Evolutionary conservation across 2,888 invertebrate species (phyloP).

Genomic region (Formica aserva): DNA sequence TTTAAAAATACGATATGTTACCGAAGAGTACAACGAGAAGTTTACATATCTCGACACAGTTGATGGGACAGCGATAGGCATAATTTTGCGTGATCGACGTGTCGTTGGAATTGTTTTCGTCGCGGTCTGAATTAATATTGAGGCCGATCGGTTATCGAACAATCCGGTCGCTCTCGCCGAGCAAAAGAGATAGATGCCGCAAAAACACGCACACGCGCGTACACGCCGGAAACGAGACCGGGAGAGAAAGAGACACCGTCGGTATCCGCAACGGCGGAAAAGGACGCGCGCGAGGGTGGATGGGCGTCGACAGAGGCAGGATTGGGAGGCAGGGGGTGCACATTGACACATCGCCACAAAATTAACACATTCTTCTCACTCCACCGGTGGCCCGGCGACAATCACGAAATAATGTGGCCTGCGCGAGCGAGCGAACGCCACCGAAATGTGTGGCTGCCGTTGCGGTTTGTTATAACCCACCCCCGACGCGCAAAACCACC

Average conservation of each 20-base stretch:
- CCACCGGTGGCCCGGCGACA: slow-evolving; percentile 79
- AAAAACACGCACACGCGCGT: slow-evolving; percentile 50
- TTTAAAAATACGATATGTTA: slow-evolving; percentile 5
- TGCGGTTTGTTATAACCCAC: slow-evolving; percentile 81
- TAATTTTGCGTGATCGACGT: slow-evolving; percentile 49
- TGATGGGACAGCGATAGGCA: slow-evolving; percentile 35
- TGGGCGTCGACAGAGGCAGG: slow-evolving; percentile 63
- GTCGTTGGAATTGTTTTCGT: slow-evolving; percentile 60
- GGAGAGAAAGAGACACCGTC: slow-evolving; percentile 6
- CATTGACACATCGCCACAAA: slow-evolving; percentile 83
- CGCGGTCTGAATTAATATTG: slow-evolving; percentile 64
- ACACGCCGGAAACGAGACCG: slow-evolving; percentile 4
- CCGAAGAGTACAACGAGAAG: slow-evolving; percentile 11
- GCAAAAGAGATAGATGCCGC: slow-evolving; percentile 44
- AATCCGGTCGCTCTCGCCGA: slow-evolving; percentile 41
- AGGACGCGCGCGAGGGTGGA: slow-evolving; percentile 45
- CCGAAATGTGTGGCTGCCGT: slow-evolving; percentile 83
- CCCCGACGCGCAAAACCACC: slow-evolving; percentile 51
- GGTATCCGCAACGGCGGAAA: slow-evolving; percentile 38
- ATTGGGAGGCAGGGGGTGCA: slow-evolving; percentile 60
- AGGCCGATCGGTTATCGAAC: slow-evolving; percentile 67
- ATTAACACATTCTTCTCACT: slow-evolving; percentile 84
- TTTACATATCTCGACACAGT: background rate
- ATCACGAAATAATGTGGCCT: slow-evolving; percentile 84
- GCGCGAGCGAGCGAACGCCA: slow-evolving; percentile 78